A percentile compares a stretch with the other conserved stretches of the same genome.
These are phyloP conservation scores for Drosophila mojavensis DNA, from an alignment of 1,140 invertebrate genomes.

Conservation along the genomic window DNA sequence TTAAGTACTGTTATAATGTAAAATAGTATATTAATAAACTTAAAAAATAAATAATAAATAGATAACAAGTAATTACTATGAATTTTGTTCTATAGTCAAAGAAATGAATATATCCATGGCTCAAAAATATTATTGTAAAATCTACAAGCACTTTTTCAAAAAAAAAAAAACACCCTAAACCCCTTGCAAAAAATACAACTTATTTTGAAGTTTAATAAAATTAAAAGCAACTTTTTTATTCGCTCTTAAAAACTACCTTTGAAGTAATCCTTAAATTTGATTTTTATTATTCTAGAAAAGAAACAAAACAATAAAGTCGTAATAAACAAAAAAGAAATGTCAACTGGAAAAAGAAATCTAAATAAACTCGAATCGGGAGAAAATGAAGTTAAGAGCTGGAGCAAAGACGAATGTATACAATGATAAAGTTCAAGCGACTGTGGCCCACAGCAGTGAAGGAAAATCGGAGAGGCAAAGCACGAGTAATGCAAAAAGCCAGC, in stretches of 20 bases:
- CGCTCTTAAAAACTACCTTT: too few species aligned
- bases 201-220: too few species aligned
- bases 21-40: background rate
- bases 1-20: background rate
- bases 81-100: too few species aligned
- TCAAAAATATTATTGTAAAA: too few species aligned
- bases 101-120: too few species aligned
- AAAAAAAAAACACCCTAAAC: too few species aligned
- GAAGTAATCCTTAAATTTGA: too few species aligned
- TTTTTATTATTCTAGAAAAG: too few species aligned
- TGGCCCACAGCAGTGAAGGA: background rate
- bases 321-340: background rate
- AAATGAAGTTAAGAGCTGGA: background rate
- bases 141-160: too few species aligned
- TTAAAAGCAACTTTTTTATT: too few species aligned
- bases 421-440: background rate
- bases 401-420: background rate
- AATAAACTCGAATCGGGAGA: background rate
- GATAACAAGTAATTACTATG: too few species aligned
- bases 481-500: slow-evolving; percentile 21
- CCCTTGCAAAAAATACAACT: too few species aligned
- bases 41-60: background rate
- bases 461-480: slow-evolving; percentile 3
- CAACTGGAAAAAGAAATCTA: background rate
- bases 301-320: background rate